A percentile compares a stretch with the other conserved stretches of the same genome.
Evolutionary conservation across 2,797 vertebrate species (phyloP).

Genomic region (Coregonus suidteri): DNA sequence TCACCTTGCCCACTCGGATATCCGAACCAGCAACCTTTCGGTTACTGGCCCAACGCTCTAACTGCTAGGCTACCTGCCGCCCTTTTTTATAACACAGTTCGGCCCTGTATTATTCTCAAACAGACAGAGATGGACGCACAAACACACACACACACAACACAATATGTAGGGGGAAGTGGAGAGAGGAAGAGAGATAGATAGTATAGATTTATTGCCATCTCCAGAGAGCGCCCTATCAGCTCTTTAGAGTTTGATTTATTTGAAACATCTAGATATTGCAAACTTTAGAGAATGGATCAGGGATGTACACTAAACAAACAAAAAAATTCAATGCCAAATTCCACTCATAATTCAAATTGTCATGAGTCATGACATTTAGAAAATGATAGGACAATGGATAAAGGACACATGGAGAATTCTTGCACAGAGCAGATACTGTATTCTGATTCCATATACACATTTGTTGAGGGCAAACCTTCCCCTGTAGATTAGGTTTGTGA

Average conservation of each 20-base stretch:
- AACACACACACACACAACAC: constrained; percentile 8
- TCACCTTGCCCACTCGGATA: no score
- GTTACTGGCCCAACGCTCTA: no score
- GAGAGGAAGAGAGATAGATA: not conserved
- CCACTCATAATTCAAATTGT: not conserved
- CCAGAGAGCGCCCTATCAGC: not conserved
- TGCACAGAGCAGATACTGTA: not conserved
- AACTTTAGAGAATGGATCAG: not conserved
- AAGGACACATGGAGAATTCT: not conserved
- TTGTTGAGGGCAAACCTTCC: not conserved
- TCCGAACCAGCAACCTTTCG: no score
- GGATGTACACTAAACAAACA: not conserved
- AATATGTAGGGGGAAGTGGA: not conserved
- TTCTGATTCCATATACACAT: not conserved
- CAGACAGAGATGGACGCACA: not conserved
- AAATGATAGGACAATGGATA: not conserved
- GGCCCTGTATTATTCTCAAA: not conserved
- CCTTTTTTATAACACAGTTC: not conserved
- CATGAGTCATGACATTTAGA: not conserved
- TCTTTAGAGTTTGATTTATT: constrained; percentile 2
- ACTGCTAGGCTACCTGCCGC: no score
- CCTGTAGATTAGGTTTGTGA: constrained; percentile 10
- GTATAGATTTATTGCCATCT: not conserved
- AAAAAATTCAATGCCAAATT: not conserved
- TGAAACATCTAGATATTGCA: not conserved